Base-by-base conservation (phyloP, 2,113 vertebrate species). In the Tupaia chinensis region DNA sequence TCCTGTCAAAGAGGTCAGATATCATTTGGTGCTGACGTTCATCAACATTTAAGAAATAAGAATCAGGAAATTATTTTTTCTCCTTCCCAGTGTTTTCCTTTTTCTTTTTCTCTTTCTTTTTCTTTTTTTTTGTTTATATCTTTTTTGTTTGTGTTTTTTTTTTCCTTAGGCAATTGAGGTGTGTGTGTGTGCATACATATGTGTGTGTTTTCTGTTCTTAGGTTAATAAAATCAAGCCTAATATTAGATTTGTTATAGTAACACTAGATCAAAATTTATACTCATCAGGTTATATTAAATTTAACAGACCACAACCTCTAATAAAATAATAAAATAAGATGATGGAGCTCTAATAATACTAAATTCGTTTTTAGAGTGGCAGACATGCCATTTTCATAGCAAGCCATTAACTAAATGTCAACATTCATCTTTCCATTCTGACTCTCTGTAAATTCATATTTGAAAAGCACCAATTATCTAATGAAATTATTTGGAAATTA, bases 401-500 rank as follows among this genome's bases (percentile, higher is more conserved):
- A 4, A 61, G 23, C 9, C 77, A 86, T 81, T 93, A 95, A 95
- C 8, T 32, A 82, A 94, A 94, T 97, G 74, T 77, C 89, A 95
- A 14, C 92, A 74, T 93, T 93, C 32, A 0, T 91, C 56, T 54
- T 92, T 97, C 95, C 95, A 54, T 66, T 60, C 87, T 72, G 88
- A 96, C 61, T n/a, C 76, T 96, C 89, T 97, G 6, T 94, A 94
- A 97, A 89, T 61, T 94, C 7, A 61, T 96, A 72, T 9, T 8
- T 97, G 94, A 93, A 97, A 97, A 86, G 8, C 87, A 87, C 66
- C 95, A 91, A 95, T 98, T 97, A 97, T 93, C 88, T 96, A 96
- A 97, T 97, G 63, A 97, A 97, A 97, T 97, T 66, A 97, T 69
- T 66, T 96, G 79, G 73, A 97, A 98, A 94, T 96, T 96, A 77